phyloP scores from a whole-genome alignment of 2,797 vertebrate species.

The Australoheros facetus region DNA sequence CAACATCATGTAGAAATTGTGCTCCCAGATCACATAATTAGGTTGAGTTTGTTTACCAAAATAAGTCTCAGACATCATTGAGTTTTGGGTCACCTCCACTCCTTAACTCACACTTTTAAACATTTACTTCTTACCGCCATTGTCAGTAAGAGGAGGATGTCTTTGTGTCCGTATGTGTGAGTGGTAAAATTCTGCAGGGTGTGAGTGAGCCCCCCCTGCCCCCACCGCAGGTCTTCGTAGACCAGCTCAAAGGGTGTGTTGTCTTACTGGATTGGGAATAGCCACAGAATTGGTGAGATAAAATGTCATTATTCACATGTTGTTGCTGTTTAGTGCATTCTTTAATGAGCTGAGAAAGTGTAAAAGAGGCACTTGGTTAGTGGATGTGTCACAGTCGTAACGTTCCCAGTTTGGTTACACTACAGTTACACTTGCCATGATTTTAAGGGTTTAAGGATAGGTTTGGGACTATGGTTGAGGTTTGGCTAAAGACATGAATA shows the following conservation, averaged over 20 bases:
- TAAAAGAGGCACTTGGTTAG: neutral
- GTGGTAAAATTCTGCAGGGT: neutral
- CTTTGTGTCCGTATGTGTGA: neutral
- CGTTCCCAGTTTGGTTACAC: neutral
- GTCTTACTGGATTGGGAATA: neutral
- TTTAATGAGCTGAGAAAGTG: neutral
- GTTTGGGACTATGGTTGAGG: neutral
- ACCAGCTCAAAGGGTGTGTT: no score
- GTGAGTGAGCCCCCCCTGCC: neutral
- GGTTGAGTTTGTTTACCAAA: rapidly evolving
- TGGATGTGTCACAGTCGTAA: neutral
- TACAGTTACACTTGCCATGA: neutral
- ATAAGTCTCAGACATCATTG: neutral
- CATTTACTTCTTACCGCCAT: neutral
- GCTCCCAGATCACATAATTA: neutral
- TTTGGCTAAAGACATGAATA: neutral
- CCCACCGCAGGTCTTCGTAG: neutral
- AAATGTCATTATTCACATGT: neutral
- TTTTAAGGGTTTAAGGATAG: neutral
- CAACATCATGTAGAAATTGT: neutral
- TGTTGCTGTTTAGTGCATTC: neutral
- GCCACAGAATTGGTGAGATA: neutral
- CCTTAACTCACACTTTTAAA: neutral
- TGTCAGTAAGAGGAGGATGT: neutral
- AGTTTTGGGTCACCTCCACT: no score